Evolutionary conservation across 2,888 invertebrate species (phyloP).

Genomic region (Trachelus tabidus): DNA sequence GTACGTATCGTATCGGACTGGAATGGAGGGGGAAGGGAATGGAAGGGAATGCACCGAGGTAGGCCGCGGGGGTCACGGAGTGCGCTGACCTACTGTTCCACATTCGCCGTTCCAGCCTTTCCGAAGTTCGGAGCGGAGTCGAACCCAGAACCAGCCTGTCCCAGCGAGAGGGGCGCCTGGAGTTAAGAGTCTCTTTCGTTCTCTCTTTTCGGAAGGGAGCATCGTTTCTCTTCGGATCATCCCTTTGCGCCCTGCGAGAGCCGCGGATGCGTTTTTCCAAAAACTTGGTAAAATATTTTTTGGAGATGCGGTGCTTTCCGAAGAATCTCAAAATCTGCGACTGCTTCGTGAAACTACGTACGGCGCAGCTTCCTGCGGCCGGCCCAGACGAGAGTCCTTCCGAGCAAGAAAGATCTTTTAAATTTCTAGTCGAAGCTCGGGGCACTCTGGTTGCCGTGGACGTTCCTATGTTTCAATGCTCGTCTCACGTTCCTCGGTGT

Average conservation of each 20-base stretch:
- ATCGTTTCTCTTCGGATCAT: too few relatives aligned
- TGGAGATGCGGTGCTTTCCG: too few relatives aligned
- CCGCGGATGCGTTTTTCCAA: too few relatives aligned
- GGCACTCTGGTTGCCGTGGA: slow-evolving; percentile 23
- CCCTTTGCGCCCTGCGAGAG: too few relatives aligned
- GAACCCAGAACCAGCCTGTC: slow-evolving; percentile 41
- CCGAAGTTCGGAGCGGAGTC: slow-evolving; percentile 49
- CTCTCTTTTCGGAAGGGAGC: too few relatives aligned
- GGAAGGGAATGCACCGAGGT: slow-evolving; percentile 32
- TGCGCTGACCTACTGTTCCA: slow-evolving; percentile 65
- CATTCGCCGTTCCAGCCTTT: slow-evolving; percentile 60
- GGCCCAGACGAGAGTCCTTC: too few relatives aligned
- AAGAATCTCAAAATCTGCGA: too few relatives aligned
- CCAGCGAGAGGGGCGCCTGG: slow-evolving; percentile 5
- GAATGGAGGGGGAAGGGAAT: slow-evolving; percentile 16
- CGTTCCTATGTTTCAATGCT: slow-evolving; percentile 37
- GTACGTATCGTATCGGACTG: slow-evolving; percentile 9
- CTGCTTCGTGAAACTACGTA: too few relatives aligned
- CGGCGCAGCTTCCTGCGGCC: too few relatives aligned
- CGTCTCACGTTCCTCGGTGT: slow-evolving; percentile 24
- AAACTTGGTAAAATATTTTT: too few relatives aligned
- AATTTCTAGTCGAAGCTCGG: slow-evolving; percentile 13
- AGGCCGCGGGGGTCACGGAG: slow-evolving; percentile 62
- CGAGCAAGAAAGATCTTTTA: not conserved
- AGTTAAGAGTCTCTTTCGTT: too few relatives aligned